These are phyloP conservation scores for Clusia tigrina DNA, from an alignment of 2,888 invertebrate species.

Conservation along the genomic window DNA sequence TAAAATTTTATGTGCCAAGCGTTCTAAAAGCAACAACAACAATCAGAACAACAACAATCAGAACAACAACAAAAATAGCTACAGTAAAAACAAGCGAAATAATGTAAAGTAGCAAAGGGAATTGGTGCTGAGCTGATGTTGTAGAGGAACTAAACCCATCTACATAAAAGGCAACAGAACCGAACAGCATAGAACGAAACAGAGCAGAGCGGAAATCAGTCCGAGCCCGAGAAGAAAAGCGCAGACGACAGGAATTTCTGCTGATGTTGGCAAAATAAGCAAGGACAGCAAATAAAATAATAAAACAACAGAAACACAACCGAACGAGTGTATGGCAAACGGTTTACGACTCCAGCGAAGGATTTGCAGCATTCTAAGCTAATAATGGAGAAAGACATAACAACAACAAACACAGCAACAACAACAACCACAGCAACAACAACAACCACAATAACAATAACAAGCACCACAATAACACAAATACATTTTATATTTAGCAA, in stretches of 20 bases:
- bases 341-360: not conserved
- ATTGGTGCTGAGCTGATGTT: not conserved
- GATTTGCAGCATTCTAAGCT: not conserved
- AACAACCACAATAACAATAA: not conserved
- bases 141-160: not conserved
- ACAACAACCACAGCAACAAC: not conserved
- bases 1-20: constrained; percentile 29
- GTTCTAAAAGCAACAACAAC: not conserved
- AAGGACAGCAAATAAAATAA: not conserved
- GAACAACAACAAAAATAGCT: not conserved
- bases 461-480: not conserved
- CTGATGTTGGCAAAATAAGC: not conserved
- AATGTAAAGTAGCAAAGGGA: constrained; percentile 13
- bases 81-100: no score
- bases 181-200: not conserved
- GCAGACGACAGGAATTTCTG: not conserved
- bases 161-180: not conserved
- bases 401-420: no score
- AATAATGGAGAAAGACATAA: no score
- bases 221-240: not conserved
- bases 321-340: no score
- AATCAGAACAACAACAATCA: not conserved
- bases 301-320: not conserved
- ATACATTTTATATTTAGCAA: constrained; percentile 6
- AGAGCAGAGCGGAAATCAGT: not conserved